Evolutionary conservation across 1,140 invertebrate genomes (phyloP).

Genomic region (Apis florea): DNA sequence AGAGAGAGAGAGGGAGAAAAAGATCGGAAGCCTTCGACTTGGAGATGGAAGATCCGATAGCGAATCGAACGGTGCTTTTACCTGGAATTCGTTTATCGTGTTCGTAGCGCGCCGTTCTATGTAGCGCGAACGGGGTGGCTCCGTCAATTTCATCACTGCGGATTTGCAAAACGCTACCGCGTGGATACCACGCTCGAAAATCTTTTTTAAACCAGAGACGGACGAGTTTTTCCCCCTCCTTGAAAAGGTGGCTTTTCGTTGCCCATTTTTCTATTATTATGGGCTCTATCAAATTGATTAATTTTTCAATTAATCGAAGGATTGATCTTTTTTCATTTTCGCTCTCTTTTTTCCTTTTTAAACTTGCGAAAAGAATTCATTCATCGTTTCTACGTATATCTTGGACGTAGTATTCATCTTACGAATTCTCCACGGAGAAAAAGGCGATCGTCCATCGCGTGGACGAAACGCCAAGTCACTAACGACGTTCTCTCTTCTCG

Average conservation of each 20-base stretch:
- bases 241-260: background rate
- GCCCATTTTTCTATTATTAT: too few species aligned
- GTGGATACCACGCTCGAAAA: background rate
- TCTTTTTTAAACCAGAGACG: background rate
- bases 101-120: conserved; percentile 12
- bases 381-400: too few species aligned
- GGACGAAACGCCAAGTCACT: background rate
- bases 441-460: background rate
- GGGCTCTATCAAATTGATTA: too few species aligned
- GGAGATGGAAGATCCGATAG: conserved; percentile 38
- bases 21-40: conserved; percentile 25
- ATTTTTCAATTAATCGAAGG: too few species aligned
- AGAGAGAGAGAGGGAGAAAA: background rate
- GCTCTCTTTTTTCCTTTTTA: too few species aligned
- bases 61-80: conserved; percentile 40
- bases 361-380: background rate
- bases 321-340: too few species aligned
- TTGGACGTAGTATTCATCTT: background rate
- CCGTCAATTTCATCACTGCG: conserved; percentile 37
- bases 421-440: background rate
- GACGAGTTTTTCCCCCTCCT: background rate
- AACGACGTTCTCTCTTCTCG: conserved; percentile 11
- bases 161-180: conserved; percentile 4
- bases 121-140: background rate
- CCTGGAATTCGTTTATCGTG: conserved; percentile 49